Base-by-base conservation (phyloP, 1,140 invertebrate genomes). In the Aphaenogaster floridana region DNA sequence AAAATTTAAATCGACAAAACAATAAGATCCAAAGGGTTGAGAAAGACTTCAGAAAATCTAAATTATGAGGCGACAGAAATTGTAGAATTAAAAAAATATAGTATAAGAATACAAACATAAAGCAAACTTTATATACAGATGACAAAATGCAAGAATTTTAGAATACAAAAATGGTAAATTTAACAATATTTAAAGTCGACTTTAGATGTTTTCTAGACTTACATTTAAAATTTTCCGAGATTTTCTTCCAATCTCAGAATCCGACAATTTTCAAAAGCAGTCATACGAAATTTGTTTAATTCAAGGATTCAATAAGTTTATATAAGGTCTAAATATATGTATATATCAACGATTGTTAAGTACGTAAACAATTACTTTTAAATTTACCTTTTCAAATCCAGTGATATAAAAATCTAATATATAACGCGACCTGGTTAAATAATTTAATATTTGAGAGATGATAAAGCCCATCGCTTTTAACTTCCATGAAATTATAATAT, bases 401-500 rank as follows among this genome's bases (percentile, higher is more conserved):
- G 0, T 2, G 8, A 50, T 36, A 48, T 3, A 78, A 48, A 61
- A 61, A 21, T 61, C 0, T 59, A 72, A n/a, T 39, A 13, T 8
- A 54, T 1, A 34, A 6, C 42, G 11, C 45, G n/a, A 21, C 11
- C n/a, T 21, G 0, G 11, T 52, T 42, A 15, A 52, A 69, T 81
- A 81, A 69, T 81, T 45, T 39, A 68, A 69, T 57, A 36, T 15
- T 45, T 1, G 15, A 28, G n/a, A 17, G n/a, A 45, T 15, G 9
- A 45, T 71, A 45, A 71, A 71, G n/a, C 21, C 7, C n/a, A 28
- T 42, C 3, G 48, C 36, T 69, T 81, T 80, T 7, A 54, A 71
- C 5, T 57, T 17, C 7, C 15, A n/a, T 17, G 0, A 57, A 57
- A 71, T 11, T 71, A 45, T 71, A 45, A 71, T 71, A 81, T 57